These are phyloP conservation scores for Pantherophis vulpinus DNA, from an alignment of 2,797 vertebrate species.

Conservation along the genomic window DNA sequence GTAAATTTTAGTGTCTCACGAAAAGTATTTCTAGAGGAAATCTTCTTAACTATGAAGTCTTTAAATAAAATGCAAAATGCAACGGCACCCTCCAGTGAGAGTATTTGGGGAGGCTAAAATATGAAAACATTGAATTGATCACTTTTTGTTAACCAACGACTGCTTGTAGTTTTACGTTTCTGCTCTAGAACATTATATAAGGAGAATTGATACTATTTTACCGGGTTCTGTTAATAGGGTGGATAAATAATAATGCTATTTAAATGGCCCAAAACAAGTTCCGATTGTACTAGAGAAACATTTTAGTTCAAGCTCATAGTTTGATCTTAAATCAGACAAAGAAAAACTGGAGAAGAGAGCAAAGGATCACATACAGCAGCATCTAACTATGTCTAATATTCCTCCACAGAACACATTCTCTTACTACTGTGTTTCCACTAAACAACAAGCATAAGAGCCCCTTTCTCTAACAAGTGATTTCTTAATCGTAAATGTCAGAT, in stretches of 20 bases:
- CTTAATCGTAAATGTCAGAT: constrained; percentile 66
- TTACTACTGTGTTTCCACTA: constrained; percentile 66
- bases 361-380: constrained; percentile 47
- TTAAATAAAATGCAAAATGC: constrained; percentile 27
- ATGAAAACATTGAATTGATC: constrained; percentile 60
- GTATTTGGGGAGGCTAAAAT: constrained; percentile 42
- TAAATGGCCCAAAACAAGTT: constrained; percentile 83
- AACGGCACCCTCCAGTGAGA: background rate
- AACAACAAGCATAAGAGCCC: constrained; percentile 47
- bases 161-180: constrained; percentile 76
- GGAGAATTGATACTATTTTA: constrained; percentile 81
- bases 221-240: constrained; percentile 85
- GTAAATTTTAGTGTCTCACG: background rate
- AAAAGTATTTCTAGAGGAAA: background rate
- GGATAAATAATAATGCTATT: constrained; percentile 81
- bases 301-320: constrained; percentile 74
- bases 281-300: constrained; percentile 78
- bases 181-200: constrained; percentile 68
- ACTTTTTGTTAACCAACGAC: constrained; percentile 75
- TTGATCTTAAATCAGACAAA: constrained; percentile 69
- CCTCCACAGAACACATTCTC: constrained; percentile 72
- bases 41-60: background rate
- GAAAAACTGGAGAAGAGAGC: constrained; percentile 77
- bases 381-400: constrained; percentile 75
- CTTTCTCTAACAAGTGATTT: constrained; percentile 75